Evolutionary conservation across 1,140 invertebrate species (phyloP).

Genomic region (Drosophila tani): DNA sequence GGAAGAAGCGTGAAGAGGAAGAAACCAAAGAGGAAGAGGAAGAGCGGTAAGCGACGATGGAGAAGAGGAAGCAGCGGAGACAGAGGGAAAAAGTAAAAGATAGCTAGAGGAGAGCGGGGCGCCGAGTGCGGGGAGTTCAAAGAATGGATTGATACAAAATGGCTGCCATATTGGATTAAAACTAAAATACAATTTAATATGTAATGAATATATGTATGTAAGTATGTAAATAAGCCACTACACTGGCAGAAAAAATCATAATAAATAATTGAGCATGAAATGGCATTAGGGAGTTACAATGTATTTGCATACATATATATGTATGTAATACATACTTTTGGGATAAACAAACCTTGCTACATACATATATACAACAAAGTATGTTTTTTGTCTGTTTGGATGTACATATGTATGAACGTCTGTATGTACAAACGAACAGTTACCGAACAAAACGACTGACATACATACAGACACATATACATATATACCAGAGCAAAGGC

Average conservation of each 20-base stretch:
- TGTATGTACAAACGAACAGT: conserved; percentile 68
- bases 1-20: neutral
- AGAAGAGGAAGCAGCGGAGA: conserved; percentile 30
- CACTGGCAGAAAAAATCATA: conserved; percentile 20
- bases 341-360: conserved; percentile 46
- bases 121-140: conserved; percentile 55
- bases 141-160: conserved; percentile 81
- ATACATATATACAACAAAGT: conserved; percentile 33
- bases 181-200: conserved; percentile 82
- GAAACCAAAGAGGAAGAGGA: conserved; percentile 7
- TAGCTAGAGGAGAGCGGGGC: conserved; percentile 33
- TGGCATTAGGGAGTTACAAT: conserved; percentile 21
- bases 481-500: conserved; percentile 48
- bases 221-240: conserved; percentile 31
- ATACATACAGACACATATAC: conserved; percentile 65
- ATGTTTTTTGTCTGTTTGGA: conserved; percentile 31
- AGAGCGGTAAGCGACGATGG: conserved; percentile 8
- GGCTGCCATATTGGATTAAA: conserved; percentile 84
- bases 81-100: conserved; percentile 18
- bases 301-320: conserved; percentile 22
- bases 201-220: conserved; percentile 51
- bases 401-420: conserved; percentile 25
- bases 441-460: conserved; percentile 79
- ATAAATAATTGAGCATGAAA: neutral
- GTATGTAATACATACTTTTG: conserved; percentile 37